A percentile compares a stretch with the other conserved stretches of the same genome.
Conservation (phyloP, 2,797 vertebrate species). For the Coreius guichenoti region DNA sequence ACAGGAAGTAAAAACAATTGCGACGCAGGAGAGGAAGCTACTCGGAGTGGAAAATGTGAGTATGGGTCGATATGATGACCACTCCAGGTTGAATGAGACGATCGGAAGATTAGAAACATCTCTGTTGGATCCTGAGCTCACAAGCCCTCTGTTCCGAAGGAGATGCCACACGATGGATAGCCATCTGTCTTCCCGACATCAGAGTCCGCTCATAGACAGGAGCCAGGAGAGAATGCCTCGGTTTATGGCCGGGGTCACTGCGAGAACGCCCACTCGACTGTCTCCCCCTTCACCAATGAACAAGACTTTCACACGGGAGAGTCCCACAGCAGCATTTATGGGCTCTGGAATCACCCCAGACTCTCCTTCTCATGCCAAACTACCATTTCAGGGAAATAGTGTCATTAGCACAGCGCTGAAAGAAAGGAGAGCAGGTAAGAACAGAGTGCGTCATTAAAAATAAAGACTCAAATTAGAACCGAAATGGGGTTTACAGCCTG, state of each 20-base stretch:
- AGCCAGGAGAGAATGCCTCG: constrained; percentile 79
- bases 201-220: constrained; percentile 66
- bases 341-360: constrained; percentile 67
- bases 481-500: neutral
- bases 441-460: neutral
- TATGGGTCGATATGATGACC: constrained; percentile 58
- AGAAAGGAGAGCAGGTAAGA: constrained; percentile 64
- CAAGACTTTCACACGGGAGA: constrained; percentile 82
- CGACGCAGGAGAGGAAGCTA: constrained; percentile 44
- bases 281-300: constrained; percentile 74
- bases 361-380: constrained; percentile 70
- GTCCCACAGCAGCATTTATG: constrained; percentile 76
- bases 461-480: neutral
- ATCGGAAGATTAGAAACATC: constrained; percentile 46
- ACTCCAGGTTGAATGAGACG: constrained; percentile 59
- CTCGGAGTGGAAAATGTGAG: constrained; percentile 44
- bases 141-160: constrained; percentile 71
- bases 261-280: constrained; percentile 62
- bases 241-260: constrained; percentile 78
- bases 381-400: constrained; percentile 73
- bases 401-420: constrained; percentile 69
- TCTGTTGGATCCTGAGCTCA: constrained; percentile 57
- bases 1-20: constrained; percentile 38
- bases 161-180: constrained; percentile 80
- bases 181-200: constrained; percentile 63